A percentile compares a stretch with the other conserved stretches of the same genome.
Evolutionary conservation across 2,797 vertebrate species (phyloP).

Genomic region (Trachops cirrhosus): DNA sequence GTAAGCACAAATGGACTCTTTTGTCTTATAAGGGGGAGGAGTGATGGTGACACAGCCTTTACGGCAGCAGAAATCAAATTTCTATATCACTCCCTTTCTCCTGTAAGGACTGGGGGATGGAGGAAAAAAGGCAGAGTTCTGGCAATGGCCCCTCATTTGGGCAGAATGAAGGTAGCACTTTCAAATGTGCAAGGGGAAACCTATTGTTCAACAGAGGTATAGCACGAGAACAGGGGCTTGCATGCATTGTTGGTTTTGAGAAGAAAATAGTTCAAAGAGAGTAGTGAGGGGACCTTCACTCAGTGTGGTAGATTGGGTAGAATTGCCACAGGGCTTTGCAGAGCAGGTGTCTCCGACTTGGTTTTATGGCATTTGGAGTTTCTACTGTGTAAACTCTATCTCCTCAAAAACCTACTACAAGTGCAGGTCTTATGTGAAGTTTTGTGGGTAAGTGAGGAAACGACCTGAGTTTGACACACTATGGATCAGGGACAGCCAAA

Average conservation of each 20-base stretch:
- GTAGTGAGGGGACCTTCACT: neutral
- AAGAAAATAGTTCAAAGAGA: neutral
- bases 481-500: neutral
- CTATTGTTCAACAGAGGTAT: neutral
- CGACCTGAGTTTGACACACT: neutral
- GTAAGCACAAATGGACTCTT: neutral
- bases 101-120: neutral
- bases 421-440: neutral
- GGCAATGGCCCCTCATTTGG: neutral
- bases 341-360: neutral
- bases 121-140: neutral
- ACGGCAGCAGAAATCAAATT: neutral
- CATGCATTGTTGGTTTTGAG: neutral
- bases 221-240: neutral
- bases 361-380: neutral
- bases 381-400: neutral
- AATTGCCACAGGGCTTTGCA: neutral
- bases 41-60: neutral
- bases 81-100: neutral
- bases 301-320: neutral
- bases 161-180: neutral
- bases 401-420: neutral
- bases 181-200: neutral
- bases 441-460: neutral
- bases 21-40: neutral